Evolutionary conservation across 1,140 invertebrate species (phyloP).

Genomic region (Ptiloglossa arizonensis): DNA sequence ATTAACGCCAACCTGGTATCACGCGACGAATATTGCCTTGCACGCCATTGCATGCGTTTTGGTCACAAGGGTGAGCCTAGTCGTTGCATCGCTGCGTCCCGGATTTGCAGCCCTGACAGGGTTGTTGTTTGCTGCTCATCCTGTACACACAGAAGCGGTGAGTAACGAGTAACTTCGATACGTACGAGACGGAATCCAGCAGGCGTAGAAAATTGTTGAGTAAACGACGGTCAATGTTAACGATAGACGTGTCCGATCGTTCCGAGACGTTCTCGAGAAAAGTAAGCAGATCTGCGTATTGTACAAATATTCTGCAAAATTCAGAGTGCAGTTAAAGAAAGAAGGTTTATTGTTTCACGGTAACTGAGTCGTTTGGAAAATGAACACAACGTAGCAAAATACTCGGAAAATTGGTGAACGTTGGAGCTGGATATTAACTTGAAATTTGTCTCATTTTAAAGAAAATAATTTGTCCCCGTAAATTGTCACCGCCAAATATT

Average conservation of each 20-base stretch:
- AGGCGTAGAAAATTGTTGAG: background rate
- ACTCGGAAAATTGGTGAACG: too few species aligned
- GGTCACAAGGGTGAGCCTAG: conserved; percentile 86
- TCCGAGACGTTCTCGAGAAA: too few species aligned
- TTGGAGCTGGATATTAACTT: too few species aligned
- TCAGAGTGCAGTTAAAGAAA: too few species aligned
- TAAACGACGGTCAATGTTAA: background rate
- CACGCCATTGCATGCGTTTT: conserved; percentile 88
- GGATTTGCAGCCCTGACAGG: conserved; percentile 87
- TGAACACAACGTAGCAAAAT: too few species aligned
- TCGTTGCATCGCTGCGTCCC: conserved; percentile 85
- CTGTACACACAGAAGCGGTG: conserved; percentile 94
- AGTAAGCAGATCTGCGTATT: too few species aligned
- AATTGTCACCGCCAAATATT: too few species aligned
- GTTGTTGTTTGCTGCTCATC: conserved; percentile 93
- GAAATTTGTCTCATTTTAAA: too few species aligned
- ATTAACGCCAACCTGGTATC: conserved; percentile 88
- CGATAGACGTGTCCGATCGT: background rate
- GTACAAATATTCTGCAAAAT: too few species aligned
- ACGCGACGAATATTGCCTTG: conserved; percentile 88
- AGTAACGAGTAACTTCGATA: conserved; percentile 74
- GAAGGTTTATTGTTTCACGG: too few species aligned
- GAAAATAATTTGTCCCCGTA: too few species aligned
- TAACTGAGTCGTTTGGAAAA: too few species aligned
- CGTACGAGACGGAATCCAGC: background rate